Conservation (phyloP, 2,113 vertebrate genomes). For the Sapayoa aenigma region DNA sequence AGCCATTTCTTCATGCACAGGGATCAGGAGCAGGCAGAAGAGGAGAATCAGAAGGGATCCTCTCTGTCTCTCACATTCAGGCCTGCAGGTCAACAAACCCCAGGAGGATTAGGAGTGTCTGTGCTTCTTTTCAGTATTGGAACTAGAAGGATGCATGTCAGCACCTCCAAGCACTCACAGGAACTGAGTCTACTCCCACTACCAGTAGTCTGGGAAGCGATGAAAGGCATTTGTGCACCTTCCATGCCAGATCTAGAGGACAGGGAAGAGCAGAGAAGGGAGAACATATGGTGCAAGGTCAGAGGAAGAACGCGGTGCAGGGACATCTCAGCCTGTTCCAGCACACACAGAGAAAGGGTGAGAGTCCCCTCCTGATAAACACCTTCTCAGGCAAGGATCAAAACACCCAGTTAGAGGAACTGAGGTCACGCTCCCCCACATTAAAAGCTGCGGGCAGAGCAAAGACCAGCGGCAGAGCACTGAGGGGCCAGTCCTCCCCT, state of each 20-base stretch:
- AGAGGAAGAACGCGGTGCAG: fast-evolving
- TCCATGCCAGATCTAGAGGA: background rate
- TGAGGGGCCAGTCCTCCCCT: no score
- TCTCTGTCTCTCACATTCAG: background rate
- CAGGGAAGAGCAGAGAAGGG: background rate
- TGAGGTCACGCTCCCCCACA: fast-evolving
- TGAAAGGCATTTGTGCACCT: background rate
- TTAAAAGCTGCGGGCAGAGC: background rate
- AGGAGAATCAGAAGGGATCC: background rate
- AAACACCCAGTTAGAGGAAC: background rate
- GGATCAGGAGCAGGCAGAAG: background rate
- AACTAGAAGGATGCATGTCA: background rate
- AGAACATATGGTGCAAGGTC: background rate
- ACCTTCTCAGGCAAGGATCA: background rate
- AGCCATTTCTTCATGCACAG: background rate
- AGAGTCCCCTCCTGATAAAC: background rate
- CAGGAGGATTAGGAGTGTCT: background rate
- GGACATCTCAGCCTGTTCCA: background rate
- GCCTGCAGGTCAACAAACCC: background rate
- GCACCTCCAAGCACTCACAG: background rate
- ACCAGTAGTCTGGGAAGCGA: background rate
- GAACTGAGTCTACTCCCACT: background rate
- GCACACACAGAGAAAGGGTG: background rate
- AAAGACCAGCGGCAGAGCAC: background rate
- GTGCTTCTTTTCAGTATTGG: background rate